Base-by-base conservation (phyloP, 2,888 invertebrate species). In the Bunonema sp. region DNA sequence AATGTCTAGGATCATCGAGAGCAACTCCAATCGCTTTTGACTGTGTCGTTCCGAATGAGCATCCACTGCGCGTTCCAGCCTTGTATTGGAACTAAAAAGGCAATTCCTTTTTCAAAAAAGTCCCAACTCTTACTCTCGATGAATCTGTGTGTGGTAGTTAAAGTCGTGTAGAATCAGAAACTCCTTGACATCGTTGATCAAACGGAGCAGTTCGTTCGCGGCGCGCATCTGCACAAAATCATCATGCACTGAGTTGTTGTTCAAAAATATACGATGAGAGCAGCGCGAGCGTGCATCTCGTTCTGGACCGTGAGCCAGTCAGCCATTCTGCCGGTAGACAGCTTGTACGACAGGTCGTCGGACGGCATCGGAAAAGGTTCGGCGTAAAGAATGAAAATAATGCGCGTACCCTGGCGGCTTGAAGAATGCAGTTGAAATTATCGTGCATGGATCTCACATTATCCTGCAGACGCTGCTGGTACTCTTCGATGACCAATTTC, bases 131-230 rank as follows among this genome's bases (percentile, higher is more conserved):
- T 33, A 28, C 39, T 40, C 26, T 47, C 81, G n/a, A n/a, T n/a
- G n/a, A n/a, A n/a, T 85, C 67, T 91, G 88, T 70, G 93, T 93
- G 0, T 93, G 86, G 1, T 89, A 88, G 33, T 88, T 88, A 69
- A 97, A 97, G 72, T 97, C 93, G 70, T 93, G 93, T 18, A 97
- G 76, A 61, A 93, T 89, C 33, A 93, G 75, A 71, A 91, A 97
- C 69, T 97, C 91, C 67, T 93, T 93, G 48, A 97, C 84, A 69
- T 93, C 91, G 0, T 89, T 86, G 1, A 91, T 88, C 22, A 97
- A 75, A 71, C 91, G 91, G 82, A 89, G 85, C 20, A 97, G 71
- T 0, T 89, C 88, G 74, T 93, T 91, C 1, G 87, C 88, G 44
- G 93, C 91, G 61, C 91, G 76, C 1, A 89, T 88, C 77, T 72